A percentile compares a stretch with the other conserved stretches of the same genome.
Conservation (phyloP, 1,140 invertebrate species). For the Lucilia sericata region DNA sequence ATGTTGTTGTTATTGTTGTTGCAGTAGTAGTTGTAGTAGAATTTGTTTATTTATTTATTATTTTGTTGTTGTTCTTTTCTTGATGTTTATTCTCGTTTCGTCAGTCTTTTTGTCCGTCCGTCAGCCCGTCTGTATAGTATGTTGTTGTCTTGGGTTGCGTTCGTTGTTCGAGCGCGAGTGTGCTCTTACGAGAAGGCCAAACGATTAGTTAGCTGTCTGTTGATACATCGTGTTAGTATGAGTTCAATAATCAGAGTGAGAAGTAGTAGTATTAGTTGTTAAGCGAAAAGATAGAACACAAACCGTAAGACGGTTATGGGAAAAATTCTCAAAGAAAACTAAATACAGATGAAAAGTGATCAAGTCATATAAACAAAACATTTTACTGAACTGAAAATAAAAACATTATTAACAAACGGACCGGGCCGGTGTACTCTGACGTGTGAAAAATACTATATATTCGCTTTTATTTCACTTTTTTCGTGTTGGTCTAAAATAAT, state of each 20-base stretch:
- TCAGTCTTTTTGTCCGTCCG: neutral
- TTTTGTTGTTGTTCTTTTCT: slow-evolving; percentile 22
- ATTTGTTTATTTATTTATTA: slow-evolving; percentile 16
- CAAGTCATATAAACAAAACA: slow-evolving; percentile 15
- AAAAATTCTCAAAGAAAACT: slow-evolving; percentile 2
- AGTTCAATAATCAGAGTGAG: slow-evolving; percentile 38
- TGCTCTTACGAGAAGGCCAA: slow-evolving; percentile 19
- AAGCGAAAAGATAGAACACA: neutral
- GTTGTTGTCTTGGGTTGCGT: neutral
- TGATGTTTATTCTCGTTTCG: neutral
- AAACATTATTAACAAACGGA: slow-evolving; percentile 27
- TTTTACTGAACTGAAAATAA: neutral
- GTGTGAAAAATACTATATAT: neutral
- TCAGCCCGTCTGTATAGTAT: neutral
- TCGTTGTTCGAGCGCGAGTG: neutral
- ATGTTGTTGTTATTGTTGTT: neutral
- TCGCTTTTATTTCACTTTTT: neutral
- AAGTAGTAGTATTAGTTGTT: slow-evolving; percentile 10
- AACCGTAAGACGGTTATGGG: neutral
- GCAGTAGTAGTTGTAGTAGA: neutral
- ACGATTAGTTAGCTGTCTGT: slow-evolving; percentile 35
- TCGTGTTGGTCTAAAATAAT: neutral
- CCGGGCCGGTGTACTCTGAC: slow-evolving; percentile 29
- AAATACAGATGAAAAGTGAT: slow-evolving; percentile 3
- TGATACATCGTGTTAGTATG: slow-evolving; percentile 24